phyloP scores from a whole-genome alignment of 1,140 invertebrate species.

The Apocrypta bakeri region DNA sequence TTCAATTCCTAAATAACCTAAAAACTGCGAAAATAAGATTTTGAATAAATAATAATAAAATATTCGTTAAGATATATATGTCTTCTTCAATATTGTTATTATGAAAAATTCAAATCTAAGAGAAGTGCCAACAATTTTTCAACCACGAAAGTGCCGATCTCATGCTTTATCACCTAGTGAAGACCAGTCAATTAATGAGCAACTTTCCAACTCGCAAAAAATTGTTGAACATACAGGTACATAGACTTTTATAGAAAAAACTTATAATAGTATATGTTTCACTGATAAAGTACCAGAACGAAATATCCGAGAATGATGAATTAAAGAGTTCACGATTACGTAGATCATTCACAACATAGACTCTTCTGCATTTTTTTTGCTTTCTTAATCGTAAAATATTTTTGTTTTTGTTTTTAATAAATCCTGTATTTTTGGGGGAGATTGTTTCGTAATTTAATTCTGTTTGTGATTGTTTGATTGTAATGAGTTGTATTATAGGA shows the following conservation, averaged over 20 bases:
- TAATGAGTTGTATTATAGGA: no score
- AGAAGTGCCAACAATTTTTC: conserved; percentile 76
- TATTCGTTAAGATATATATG: not conserved
- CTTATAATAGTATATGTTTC: not conserved
- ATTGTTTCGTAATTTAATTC: no score
- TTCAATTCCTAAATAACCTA: not conserved
- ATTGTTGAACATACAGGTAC: conserved; percentile 24
- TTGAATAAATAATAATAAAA: not conserved
- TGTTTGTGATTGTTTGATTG: no score
- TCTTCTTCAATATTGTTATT: not conserved
- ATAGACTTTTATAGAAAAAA: not conserved
- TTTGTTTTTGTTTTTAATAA: no score
- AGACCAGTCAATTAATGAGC: conserved; percentile 60
- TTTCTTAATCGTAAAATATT: no score
- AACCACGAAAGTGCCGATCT: conserved; percentile 73
- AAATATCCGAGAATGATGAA: no score
- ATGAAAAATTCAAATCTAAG: conserved; percentile 40
- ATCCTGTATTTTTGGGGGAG: no score
- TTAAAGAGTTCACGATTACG: no score
- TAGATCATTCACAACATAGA: no score
- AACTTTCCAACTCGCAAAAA: conserved; percentile 26
- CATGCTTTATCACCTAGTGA: conserved; percentile 72
- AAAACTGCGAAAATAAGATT: not conserved
- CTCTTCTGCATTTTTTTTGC: no score
- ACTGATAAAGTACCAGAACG: no score